Evolutionary conservation across 2,113 vertebrate species (phyloP), one percentile per base, ranked within the genome.

Genomic region (Aix galericulata): DNA sequence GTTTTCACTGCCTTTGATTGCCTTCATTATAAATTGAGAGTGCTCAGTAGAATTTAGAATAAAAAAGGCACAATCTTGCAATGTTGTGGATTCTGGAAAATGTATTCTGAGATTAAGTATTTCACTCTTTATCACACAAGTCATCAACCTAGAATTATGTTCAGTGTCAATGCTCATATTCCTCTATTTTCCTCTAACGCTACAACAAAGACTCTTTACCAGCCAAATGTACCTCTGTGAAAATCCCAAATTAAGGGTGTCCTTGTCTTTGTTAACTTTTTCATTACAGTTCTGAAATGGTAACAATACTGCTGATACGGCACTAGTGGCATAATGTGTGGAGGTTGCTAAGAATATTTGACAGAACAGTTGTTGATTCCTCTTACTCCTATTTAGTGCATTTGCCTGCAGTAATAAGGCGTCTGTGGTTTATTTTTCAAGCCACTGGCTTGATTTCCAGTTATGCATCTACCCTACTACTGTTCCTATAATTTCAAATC

Each of bases 161-260:
- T 76, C 13, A 42, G 52, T 9, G 29, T 58, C 77, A 64, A 14
- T 11, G 7, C n/a, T 62, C 2, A 9, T 29, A 38, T 82, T 72
- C 25, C 27, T 79, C 23, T 46, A 18, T 88, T 85, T 75, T 71
- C 21, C 23, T 59, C 12, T 44, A 25, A 6, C 8, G 7, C 17
- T 62, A 66, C 22, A 46, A 29, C 17, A 56, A 46, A 15, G 13
- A 9, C 59, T 63, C 14, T 69, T 9, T 83, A 21, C 8, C 26
- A 59, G 63, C 15, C 42, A 59, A 69, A 60, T 17, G 22, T 32
- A 44, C 21, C 0, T 0, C 55, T 3, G n/a, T 0, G 2, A 76
- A 26, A 60, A n/a, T 9, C 29, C 27, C 14, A 52, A 14, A 38
- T 69, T 64, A 82, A 69, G 36, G 29, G 12, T 44, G 29, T 36